phyloP scores from a whole-genome alignment of 64 coral and sea anemone genomes.

The Platygyra sinensis region DNA sequence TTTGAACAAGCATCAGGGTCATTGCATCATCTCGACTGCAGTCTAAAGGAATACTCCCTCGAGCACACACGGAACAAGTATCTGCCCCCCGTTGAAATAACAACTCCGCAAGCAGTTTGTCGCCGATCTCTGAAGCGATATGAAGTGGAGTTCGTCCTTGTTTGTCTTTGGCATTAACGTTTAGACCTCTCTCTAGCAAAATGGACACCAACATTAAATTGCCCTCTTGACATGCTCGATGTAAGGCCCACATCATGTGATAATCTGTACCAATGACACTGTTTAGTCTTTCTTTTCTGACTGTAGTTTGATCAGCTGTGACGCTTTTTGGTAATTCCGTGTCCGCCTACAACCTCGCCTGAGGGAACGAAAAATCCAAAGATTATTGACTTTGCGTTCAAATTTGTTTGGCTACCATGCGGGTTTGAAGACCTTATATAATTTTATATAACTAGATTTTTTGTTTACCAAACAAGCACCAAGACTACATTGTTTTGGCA shows the following conservation, averaged over 20 bases:
- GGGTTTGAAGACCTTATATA: neutral
- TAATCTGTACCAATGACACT: conserved; percentile 9
- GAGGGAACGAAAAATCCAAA: neutral
- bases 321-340: neutral
- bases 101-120: conserved; percentile 67
- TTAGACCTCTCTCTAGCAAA: conserved; percentile 42
- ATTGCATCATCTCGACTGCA: conserved; percentile 62
- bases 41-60: conserved; percentile 61
- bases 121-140: conserved; percentile 42
- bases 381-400: neutral
- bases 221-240: conserved; percentile 62
- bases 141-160: conserved; percentile 66
- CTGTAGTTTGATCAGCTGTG: neutral
- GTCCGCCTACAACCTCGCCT: neutral
- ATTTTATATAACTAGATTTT: neutral
- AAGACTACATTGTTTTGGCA: conserved; percentile 37
- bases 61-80: conserved; percentile 45
- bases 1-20: conserved; percentile 59
- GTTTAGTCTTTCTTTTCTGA: neutral
- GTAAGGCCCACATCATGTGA: conserved; percentile 31
- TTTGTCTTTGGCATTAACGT: conserved; percentile 73
- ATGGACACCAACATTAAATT: conserved; percentile 68
- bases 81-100: conserved; percentile 72
- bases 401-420: neutral
- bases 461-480: conserved; percentile 24